phyloP scores from a whole-genome alignment of 2,888 invertebrate genomes.

The Leptura quadrifasciata region DNA sequence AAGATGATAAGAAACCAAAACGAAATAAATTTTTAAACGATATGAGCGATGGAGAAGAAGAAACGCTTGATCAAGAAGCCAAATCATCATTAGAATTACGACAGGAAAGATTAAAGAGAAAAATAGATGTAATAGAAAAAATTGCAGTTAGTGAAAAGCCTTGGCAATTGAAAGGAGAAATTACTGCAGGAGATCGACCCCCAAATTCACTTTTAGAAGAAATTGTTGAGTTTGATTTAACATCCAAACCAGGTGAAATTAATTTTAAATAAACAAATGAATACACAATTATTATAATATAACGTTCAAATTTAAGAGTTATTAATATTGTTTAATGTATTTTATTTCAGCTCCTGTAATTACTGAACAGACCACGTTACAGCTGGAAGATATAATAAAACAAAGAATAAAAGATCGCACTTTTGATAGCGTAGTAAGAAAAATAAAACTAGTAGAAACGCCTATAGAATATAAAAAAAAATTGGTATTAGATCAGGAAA shows the following conservation, averaged over 20 bases:
- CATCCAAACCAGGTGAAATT: constrained; percentile 79
- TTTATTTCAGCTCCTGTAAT: constrained; percentile 85
- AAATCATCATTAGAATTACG: constrained; percentile 84
- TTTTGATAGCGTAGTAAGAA: constrained; percentile 95
- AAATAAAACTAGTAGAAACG: constrained; percentile 88
- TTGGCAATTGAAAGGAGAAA: constrained; percentile 96
- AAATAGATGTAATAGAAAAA: constrained; percentile 83
- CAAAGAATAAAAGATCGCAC: constrained; percentile 94
- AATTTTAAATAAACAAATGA: neutral
- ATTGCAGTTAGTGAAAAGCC: constrained; percentile 88
- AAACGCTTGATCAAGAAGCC: constrained; percentile 60
- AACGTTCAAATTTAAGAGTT: too few relatives aligned
- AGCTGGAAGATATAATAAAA: constrained; percentile 92
- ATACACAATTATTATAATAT: too few relatives aligned
- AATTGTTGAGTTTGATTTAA: constrained; percentile 91
- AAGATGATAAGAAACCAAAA: constrained; percentile 67
- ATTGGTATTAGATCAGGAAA: constrained; percentile 92
- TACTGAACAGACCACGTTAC: constrained; percentile 91
- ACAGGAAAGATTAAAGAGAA: constrained; percentile 82
- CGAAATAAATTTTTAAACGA: constrained; percentile 67
- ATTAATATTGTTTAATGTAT: neutral
- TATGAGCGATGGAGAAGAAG: constrained; percentile 63
- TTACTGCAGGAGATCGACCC: constrained; percentile 85
- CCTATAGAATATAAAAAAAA: constrained; percentile 91
- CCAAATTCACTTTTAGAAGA: constrained; percentile 95